phyloP scores from a whole-genome alignment of 92 coral and sea anemone species.

The Palythoa caribaeorum region DNA sequence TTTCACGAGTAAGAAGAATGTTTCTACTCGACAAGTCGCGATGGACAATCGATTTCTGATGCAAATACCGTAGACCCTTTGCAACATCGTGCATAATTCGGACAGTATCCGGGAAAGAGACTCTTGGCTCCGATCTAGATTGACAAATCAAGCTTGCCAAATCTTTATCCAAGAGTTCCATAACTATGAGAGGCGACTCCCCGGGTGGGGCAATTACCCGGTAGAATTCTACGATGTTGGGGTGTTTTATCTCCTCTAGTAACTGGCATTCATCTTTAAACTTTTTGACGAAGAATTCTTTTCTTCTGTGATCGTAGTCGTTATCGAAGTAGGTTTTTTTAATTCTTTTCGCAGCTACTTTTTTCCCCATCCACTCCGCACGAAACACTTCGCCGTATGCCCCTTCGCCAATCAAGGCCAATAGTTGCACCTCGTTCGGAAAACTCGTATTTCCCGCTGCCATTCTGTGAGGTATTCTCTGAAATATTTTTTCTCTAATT shows the following conservation, averaged over 20 bases:
- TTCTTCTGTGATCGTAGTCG: slow-evolving; percentile 44
- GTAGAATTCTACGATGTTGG: slow-evolving; percentile 76
- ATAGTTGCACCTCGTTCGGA: too few species aligned
- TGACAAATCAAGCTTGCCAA: slow-evolving; percentile 60
- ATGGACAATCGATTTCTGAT: slow-evolving; percentile 72
- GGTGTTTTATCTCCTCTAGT: slow-evolving; percentile 57
- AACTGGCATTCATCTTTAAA: slow-evolving; percentile 73
- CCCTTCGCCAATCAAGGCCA: slow-evolving; percentile 30
- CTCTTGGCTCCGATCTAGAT: slow-evolving; percentile 42
- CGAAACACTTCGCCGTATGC: slow-evolving; percentile 37
- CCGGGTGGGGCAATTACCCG: slow-evolving; percentile 67
- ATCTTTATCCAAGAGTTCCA: slow-evolving; percentile 74
- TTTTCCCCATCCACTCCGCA: slow-evolving; percentile 26
- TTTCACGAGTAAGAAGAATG: slow-evolving; percentile 59
- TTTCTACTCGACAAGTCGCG: slow-evolving; percentile 87
- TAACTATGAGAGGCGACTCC: slow-evolving; percentile 78
- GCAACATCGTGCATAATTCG: slow-evolving; percentile 82
- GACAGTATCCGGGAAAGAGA: slow-evolving; percentile 73
- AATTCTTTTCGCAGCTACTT: slow-evolving; percentile 37
- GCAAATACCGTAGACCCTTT: slow-evolving; percentile 73
- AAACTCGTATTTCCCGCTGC: too few species aligned
- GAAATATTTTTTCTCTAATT: neutral
- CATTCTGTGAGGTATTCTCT: too few species aligned
- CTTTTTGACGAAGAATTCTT: slow-evolving; percentile 58
- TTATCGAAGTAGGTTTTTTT: slow-evolving; percentile 48